Percentiles rank a stretch among this genome's conserved stretches.
These are phyloP conservation scores for Chaetophractus vellerosus DNA, from an alignment of 2,797 vertebrate species.

Conservation along the genomic window DNA sequence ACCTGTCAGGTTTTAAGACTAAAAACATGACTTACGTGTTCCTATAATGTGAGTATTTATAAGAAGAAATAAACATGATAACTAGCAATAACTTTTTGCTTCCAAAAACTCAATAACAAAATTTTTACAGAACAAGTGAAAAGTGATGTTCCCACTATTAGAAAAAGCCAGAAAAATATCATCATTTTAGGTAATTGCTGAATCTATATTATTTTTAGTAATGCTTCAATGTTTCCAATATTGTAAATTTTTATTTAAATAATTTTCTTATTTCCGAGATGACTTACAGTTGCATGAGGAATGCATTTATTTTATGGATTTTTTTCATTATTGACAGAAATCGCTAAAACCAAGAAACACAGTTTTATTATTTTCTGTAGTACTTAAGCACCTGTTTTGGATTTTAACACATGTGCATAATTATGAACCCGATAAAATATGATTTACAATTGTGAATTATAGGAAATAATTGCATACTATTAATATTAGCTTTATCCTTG, in stretches of 20 bases:
- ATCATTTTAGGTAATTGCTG: slow-evolving; percentile 69
- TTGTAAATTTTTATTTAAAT: slow-evolving; percentile 42
- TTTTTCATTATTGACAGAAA: background rate
- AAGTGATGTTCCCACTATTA: background rate
- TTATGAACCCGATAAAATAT: background rate
- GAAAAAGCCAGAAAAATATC: slow-evolving; percentile 15
- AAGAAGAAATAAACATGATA: background rate
- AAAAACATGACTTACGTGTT: background rate
- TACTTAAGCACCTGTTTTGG: background rate
- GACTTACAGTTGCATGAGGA: slow-evolving; percentile 4
- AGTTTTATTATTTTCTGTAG: background rate
- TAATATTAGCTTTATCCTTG: background rate
- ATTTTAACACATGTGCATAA: background rate
- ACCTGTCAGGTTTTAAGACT: background rate
- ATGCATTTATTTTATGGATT: background rate
- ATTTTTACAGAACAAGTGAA: slow-evolving; percentile 59
- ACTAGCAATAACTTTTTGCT: slow-evolving; percentile 18
- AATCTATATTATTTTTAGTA: slow-evolving; percentile 53
- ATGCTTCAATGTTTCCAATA: background rate
- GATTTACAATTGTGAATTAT: background rate
- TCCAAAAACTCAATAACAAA: background rate
- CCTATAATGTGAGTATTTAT: background rate
- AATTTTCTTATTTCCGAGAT: slow-evolving; percentile 43
- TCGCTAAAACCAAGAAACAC: background rate
- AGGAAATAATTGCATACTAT: background rate